A percentile compares a stretch with the other conserved stretches of the same genome.
Evolutionary conservation across 1,140 invertebrate species (phyloP).

Genomic region (Pogonomyrmex californicus): DNA sequence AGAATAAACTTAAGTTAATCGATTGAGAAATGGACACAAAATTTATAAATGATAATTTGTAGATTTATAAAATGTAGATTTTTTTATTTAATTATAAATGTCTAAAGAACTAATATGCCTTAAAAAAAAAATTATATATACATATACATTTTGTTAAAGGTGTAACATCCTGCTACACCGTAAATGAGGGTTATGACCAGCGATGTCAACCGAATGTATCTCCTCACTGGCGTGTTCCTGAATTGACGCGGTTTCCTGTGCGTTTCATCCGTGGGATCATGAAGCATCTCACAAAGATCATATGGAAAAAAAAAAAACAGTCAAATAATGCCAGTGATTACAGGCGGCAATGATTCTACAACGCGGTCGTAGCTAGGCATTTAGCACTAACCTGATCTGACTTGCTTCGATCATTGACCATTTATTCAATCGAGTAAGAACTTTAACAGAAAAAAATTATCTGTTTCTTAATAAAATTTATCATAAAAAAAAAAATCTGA

Average conservation of each 20-base stretch:
- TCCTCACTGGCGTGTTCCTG: slow-evolving; percentile 1
- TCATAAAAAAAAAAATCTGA: not conserved
- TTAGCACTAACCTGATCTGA: not conserved
- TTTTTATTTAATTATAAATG: too few species aligned
- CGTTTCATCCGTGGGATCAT: slow-evolving; percentile 25
- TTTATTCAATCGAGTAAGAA: too few species aligned
- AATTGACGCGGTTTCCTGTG: slow-evolving; percentile 32
- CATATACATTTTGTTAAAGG: too few species aligned
- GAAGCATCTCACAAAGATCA: slow-evolving; percentile 14
- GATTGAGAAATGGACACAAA: too few species aligned
- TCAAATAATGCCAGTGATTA: not conserved
- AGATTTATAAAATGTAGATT: not conserved
- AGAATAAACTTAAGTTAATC: too few species aligned
- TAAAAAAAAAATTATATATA: too few species aligned
- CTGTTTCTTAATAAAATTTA: not conserved
- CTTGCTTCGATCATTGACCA: too few species aligned
- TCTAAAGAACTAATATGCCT: too few species aligned
- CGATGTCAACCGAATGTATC: not conserved
- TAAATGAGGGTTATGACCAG: not conserved
- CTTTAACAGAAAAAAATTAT: too few species aligned
- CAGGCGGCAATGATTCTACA: not conserved
- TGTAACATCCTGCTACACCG: not conserved
- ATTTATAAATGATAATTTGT: too few species aligned
- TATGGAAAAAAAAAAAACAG: not conserved
- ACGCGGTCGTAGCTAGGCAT: not conserved